These are phyloP conservation scores for Sebastes schlegelii DNA, from an alignment of 2,113 vertebrate species.

Conservation along the genomic window DNA sequence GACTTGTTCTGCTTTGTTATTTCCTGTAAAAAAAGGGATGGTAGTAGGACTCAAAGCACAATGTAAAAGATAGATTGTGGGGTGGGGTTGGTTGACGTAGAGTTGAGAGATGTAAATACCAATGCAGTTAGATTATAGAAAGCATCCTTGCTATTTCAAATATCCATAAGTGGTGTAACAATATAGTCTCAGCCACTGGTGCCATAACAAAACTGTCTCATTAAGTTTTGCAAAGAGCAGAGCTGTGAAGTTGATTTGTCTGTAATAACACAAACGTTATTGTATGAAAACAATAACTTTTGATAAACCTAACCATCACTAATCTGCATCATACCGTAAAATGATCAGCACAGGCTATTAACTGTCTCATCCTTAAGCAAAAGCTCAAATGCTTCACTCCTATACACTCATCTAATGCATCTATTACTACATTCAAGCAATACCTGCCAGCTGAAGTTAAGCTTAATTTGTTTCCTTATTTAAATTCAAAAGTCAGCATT, in stretches of 20 bases:
- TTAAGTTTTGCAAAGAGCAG: background rate
- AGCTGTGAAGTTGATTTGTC: background rate
- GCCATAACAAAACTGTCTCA: background rate
- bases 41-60: background rate
- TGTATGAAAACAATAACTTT: background rate
- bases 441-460: background rate
- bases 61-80: background rate
- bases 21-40: background rate
- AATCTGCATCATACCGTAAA: background rate
- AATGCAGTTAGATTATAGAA: background rate
- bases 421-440: background rate
- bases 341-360: background rate
- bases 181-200: background rate
- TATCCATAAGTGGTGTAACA: background rate
- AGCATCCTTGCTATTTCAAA: conserved; percentile 23
- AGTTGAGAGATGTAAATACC: background rate
- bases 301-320: background rate
- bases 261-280: background rate
- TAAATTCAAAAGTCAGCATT: background rate
- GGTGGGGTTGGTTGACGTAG: background rate
- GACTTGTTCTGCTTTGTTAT: conserved; percentile 50
- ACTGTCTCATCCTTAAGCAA: background rate
- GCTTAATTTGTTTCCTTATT: background rate
- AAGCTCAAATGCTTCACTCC: background rate
- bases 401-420: background rate